Base-by-base conservation (phyloP, 2,797 vertebrate species). In the Sphenodon punctatus region DNA sequence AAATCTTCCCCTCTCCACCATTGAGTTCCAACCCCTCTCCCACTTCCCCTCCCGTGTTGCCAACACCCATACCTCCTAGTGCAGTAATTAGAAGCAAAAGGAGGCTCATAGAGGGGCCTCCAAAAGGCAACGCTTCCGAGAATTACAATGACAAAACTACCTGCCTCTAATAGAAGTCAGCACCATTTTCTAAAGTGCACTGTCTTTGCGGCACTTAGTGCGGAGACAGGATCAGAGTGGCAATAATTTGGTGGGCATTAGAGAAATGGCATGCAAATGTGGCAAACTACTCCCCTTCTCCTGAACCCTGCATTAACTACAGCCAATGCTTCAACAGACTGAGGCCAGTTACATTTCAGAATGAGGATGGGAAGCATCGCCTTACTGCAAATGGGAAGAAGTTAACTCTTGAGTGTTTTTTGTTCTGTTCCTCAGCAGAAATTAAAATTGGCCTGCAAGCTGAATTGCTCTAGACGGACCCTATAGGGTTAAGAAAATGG, bases 51-150 rank as follows among this genome's bases (percentile, higher is more conserved):
- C 85, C 85, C 75, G 49, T 49, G 75, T 89, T 82, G 14, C 87
- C 89, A 91, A 78, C 89, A 78, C 88, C 90, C 93, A 39, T 38
- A 11, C 25, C 90, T 90, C 90, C 92, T 90, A 89, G 83, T 86
- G 82, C 87, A 87, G 86, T 92, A 93, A 93, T 92, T 94, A 92
- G 88, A 93, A 90, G 89, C 89, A 90, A 94, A 93, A 87, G 88
- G 71, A 93, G 85, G 74, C 82, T 88, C 86, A 87, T 70, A 89
- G 88, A 89, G 85, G 67, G 88, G 88, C 80, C 85, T 89, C 86
- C 75, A 73, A 15, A 91, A 90, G 90, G 85, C 89, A 88, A 90
- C 67, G 71, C 79, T 86, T 67, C 80, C 89, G 87, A 93, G 85
- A 91, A 84, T 91, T 84, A 87, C 67, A 58, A 27, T 74, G 84